phyloP scores from a whole-genome alignment of 2,113 vertebrate species.

The Chloroceryle aenea region DNA sequence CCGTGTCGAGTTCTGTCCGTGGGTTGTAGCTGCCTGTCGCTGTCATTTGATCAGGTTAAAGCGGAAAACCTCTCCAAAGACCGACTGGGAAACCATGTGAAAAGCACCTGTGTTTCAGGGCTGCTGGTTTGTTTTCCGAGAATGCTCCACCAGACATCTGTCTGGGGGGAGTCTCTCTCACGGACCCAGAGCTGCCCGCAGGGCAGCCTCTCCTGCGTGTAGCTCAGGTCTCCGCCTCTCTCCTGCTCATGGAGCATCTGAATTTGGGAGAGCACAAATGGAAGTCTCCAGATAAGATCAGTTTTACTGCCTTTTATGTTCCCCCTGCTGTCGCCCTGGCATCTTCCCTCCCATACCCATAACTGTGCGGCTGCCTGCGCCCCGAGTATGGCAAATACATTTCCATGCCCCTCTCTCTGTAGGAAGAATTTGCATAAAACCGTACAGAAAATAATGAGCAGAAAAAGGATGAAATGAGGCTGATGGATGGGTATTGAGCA shows the following conservation, averaged over 20 bases:
- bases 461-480: not conserved
- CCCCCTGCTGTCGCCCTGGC: not conserved
- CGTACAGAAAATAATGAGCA: not conserved
- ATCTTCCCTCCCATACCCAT: not conserved
- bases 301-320: not conserved
- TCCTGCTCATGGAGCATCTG: not conserved
- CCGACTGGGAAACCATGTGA: not conserved
- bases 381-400: not conserved
- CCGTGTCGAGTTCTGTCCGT: not conserved
- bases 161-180: not conserved
- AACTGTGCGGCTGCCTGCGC: not conserved
- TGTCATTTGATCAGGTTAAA: not conserved
- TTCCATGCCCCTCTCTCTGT: not conserved
- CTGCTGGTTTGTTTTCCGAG: not conserved
- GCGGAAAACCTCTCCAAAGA: not conserved
- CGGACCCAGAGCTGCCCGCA: not conserved
- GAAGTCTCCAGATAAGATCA: not conserved
- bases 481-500: not conserved
- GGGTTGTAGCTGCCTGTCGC: not conserved
- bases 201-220: fast-evolving
- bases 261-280: not conserved
- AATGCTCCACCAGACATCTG: not conserved
- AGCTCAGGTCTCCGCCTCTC: not conserved
- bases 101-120: not conserved
- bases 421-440: not conserved